Conservation (phyloP, 2,888 invertebrate genomes). For the Tupiocoris notatus region DNA sequence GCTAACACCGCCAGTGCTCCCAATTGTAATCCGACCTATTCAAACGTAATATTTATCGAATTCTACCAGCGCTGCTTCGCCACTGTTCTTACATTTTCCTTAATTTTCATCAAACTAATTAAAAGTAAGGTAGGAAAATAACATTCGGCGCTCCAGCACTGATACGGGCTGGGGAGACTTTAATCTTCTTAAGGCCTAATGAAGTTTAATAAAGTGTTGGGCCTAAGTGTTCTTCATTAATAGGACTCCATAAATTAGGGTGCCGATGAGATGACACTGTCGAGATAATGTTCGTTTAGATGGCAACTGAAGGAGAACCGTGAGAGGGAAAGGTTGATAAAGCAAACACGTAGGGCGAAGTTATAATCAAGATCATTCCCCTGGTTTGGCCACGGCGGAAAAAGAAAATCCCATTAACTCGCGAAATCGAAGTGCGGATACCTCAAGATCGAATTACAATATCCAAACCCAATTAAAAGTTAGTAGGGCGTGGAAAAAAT, state of each 20-base stretch:
- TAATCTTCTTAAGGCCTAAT: slow-evolving; percentile 36
- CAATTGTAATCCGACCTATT: too few relatives aligned
- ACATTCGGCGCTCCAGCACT: slow-evolving; percentile 16
- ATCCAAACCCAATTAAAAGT: slow-evolving; percentile 22
- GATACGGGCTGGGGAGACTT: slow-evolving; percentile 25
- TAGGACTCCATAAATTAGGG: slow-evolving; percentile 33
- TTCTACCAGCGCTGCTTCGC: too few relatives aligned
- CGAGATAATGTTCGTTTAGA: slow-evolving; percentile 21
- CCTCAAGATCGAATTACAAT: neutral
- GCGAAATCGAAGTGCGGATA: neutral
- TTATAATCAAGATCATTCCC: slow-evolving; percentile 11
- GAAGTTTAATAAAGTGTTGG: slow-evolving; percentile 37
- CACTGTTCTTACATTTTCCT: neutral
- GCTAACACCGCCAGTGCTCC: too few relatives aligned
- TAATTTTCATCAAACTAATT: slow-evolving; percentile 10
- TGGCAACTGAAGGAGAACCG: neutral
- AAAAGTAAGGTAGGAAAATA: slow-evolving; percentile 8
- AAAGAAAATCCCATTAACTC: slow-evolving; percentile 21
- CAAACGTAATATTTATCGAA: too few relatives aligned
- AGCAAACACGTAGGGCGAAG: slow-evolving; percentile 20
- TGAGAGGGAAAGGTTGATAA: slow-evolving; percentile 19
- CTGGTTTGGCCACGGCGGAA: neutral
- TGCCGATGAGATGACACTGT: slow-evolving; percentile 33
- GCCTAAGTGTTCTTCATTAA: slow-evolving; percentile 33
- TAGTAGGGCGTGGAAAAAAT: neutral